phyloP scores from a whole-genome alignment of 2,888 invertebrate species.

The Acrobasis repandana region DNA sequence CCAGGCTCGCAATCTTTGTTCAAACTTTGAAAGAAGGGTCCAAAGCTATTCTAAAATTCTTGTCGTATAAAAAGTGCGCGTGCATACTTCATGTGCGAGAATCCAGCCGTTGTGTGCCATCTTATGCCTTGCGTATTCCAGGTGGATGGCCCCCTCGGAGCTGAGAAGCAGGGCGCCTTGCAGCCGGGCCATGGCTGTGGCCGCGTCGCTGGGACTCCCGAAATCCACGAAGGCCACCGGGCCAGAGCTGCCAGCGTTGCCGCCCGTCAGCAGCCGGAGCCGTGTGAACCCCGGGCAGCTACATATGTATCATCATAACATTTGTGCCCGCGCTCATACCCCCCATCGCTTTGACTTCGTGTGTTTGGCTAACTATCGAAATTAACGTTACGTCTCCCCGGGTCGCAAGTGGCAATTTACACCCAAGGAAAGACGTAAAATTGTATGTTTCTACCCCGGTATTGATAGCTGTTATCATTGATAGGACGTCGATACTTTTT shows the following conservation, averaged over 20 bases:
- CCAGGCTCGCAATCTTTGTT: not conserved
- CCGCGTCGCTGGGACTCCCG: conserved; percentile 95
- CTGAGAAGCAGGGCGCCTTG: conserved; percentile 98
- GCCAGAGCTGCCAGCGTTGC: conserved; percentile 83
- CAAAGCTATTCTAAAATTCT: conserved; percentile 33
- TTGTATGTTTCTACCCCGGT: too few relatives aligned
- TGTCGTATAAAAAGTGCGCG: conserved; percentile 54
- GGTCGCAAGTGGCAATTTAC: too few relatives aligned
- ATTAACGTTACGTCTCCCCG: too few relatives aligned
- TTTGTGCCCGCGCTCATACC: conserved; percentile 70
- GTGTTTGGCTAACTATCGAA: conserved; percentile 9
- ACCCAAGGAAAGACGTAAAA: too few relatives aligned
- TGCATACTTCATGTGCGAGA: conserved; percentile 82
- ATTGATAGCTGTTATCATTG: not conserved
- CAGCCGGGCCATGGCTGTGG: conserved; percentile 95
- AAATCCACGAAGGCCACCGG: conserved; percentile 99
- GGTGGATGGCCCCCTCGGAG: conserved; percentile 98
- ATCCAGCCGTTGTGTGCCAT: conserved; percentile 90
- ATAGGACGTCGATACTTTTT: not conserved
- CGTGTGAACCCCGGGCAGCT: conserved; percentile 99
- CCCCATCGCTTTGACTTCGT: conserved; percentile 46
- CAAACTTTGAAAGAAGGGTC: conserved; percentile 22
- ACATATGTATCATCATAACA: conserved; percentile 79
- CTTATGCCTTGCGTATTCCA: conserved; percentile 99
- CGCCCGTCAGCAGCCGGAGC: conserved; percentile 96